phyloP scores from a whole-genome alignment of 2,113 vertebrate species.

The Petaurus breviceps region DNA sequence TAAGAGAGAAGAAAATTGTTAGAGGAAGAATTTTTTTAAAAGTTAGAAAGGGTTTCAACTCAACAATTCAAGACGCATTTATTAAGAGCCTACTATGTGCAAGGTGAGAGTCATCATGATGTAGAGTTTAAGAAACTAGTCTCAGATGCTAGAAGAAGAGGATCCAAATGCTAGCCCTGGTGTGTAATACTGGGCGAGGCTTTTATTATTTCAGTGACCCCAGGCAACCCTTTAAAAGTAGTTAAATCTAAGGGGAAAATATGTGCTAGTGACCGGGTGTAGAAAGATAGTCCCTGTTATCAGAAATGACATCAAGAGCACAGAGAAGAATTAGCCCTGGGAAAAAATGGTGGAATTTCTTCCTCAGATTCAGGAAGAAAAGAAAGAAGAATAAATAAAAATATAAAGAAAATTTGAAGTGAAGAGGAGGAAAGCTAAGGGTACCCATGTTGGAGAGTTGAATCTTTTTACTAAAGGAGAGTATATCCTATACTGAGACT shows the following conservation, averaged over 20 bases:
- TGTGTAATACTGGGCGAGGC: neutral
- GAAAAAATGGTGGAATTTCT: neutral
- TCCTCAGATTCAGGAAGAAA: neutral
- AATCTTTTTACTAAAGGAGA: neutral
- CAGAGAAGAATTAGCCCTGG: neutral
- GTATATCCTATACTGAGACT: neutral
- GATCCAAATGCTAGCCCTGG: neutral
- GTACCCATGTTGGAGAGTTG: neutral
- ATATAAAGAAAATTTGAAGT: neutral
- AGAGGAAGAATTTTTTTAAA: neutral
- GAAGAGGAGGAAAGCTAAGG: neutral
- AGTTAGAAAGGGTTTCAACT: neutral
- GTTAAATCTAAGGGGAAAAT: neutral
- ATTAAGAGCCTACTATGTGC: neutral
- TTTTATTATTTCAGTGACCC: neutral
- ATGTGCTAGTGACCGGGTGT: neutral
- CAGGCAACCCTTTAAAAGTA: neutral
- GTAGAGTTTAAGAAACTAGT: neutral
- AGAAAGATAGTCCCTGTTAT: neutral
- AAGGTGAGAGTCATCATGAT: neutral
- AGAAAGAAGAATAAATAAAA: neutral
- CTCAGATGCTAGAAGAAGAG: neutral
- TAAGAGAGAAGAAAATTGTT: neutral
- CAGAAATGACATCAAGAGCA: neutral
- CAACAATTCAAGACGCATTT: neutral